Evolutionary conservation across 2,113 vertebrate genomes (phyloP).

Genomic region (Telmatochromis brichardi): DNA sequence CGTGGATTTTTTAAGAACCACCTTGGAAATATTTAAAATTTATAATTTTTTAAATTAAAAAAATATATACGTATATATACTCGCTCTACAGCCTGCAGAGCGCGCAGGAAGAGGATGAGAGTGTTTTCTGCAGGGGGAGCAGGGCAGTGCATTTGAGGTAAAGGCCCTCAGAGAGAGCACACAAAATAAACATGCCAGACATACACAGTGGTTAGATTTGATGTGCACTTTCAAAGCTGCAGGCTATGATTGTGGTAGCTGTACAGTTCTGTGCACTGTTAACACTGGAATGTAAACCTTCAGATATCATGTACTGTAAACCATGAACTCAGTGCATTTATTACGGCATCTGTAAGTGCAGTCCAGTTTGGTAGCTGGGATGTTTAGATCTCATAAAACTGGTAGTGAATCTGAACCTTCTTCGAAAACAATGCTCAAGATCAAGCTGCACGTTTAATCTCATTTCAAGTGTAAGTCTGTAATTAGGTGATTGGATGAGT

Average conservation of each 20-base stretch:
- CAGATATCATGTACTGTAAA: not conserved
- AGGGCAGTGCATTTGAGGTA: constrained; percentile 52
- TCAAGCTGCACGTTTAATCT: not conserved
- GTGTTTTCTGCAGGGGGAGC: constrained; percentile 14
- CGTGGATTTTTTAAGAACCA: not conserved
- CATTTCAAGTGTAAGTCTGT: not conserved
- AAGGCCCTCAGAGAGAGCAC: constrained; percentile 2
- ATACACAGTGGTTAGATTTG: not conserved
- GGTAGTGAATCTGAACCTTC: not conserved
- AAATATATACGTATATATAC: not conserved
- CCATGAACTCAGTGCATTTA: not conserved
- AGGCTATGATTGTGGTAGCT: not conserved
- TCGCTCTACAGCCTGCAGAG: not conserved
- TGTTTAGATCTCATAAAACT: not conserved
- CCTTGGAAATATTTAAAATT: not conserved
- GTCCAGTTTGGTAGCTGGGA: not conserved
- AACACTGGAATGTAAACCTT: not conserved
- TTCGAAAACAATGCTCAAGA: not conserved
- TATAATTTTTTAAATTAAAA: not conserved
- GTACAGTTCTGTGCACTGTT: not conserved
- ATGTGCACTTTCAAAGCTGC: not conserved
- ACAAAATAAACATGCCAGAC: not conserved
- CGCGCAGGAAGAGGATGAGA: constrained; percentile 30
- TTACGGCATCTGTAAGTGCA: not conserved
- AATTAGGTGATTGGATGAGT: constrained; percentile 6